Percentiles rank a stretch among this genome's conserved stretches.
phyloP scores from a whole-genome alignment of 1,140 invertebrate genomes.

The Apis mellifera region Amel_HAv3.1 CM009935.2:8955501-8956000 shows the following conservation, averaged over 20 bases:
- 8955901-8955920: constrained; percentile 25
- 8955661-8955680: constrained; percentile 18
- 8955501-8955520: constrained; percentile 1
- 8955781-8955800: constrained; percentile 55
- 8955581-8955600: neutral
- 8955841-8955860: constrained; percentile 36
- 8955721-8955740: constrained; percentile 37
- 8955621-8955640: constrained; percentile 30
- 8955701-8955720: neutral
- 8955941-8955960: neutral
- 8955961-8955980: constrained; percentile 53
- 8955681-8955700: no score
- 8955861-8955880: neutral
- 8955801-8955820: constrained; percentile 68
- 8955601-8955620: neutral
- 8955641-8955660: constrained; percentile 17
- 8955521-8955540: neutral
- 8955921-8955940: neutral
- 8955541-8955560: neutral
- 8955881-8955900: constrained; percentile 23
- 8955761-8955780: constrained; percentile 26
- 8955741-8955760: constrained; percentile 58
- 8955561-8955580: neutral
- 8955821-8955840: constrained; percentile 47
- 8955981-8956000: constrained; percentile 73